A percentile compares a stretch with the other conserved stretches of the same genome.
These are phyloP conservation scores for Isotomurus palustris DNA, from an alignment of 2,888 invertebrate species.

Conservation along the genomic window DNA sequence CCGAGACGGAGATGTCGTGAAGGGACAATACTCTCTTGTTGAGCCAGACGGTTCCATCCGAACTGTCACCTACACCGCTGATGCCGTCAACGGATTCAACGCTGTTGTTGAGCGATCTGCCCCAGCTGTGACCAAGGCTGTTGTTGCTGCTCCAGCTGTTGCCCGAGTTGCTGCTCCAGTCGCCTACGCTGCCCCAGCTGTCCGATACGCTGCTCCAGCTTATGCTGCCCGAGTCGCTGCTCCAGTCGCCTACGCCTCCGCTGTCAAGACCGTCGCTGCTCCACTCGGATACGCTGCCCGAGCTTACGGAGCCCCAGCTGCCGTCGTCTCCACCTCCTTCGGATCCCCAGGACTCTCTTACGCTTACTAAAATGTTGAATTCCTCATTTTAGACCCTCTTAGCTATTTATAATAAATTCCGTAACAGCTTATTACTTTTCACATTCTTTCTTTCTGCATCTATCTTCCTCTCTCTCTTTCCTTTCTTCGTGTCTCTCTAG, in stretches of 20 bases:
- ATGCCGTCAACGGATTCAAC: slow-evolving; percentile 43
- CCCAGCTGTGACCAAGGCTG: slow-evolving; percentile 8
- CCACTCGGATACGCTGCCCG: neutral
- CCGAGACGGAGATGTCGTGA: slow-evolving; percentile 38
- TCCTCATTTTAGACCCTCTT: no score
- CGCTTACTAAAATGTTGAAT: no score
- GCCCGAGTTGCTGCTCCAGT: no score
- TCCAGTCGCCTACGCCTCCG: neutral
- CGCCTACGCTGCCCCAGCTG: slow-evolving; percentile 1
- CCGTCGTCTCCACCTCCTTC: neutral
- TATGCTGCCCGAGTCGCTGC: neutral
- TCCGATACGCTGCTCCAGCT: slow-evolving; percentile 3
- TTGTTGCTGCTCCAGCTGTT: slow-evolving; percentile 16
- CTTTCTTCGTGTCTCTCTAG: no score
- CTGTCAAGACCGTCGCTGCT: neutral
- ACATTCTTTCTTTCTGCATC: no score
- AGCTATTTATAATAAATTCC: no score
- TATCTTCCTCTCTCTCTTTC: no score
- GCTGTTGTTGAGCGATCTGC: slow-evolving; percentile 39
- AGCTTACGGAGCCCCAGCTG: neutral
- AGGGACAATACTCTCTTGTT: slow-evolving; percentile 36
- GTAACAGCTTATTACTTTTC: no score
- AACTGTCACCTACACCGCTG: slow-evolving; percentile 43
- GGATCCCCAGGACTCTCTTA: slow-evolving; percentile 2
- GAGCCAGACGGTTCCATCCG: slow-evolving; percentile 33